phyloP scores from a whole-genome alignment of 2,113 vertebrate species.

The Periophthalmodon schlosseri region DNA sequence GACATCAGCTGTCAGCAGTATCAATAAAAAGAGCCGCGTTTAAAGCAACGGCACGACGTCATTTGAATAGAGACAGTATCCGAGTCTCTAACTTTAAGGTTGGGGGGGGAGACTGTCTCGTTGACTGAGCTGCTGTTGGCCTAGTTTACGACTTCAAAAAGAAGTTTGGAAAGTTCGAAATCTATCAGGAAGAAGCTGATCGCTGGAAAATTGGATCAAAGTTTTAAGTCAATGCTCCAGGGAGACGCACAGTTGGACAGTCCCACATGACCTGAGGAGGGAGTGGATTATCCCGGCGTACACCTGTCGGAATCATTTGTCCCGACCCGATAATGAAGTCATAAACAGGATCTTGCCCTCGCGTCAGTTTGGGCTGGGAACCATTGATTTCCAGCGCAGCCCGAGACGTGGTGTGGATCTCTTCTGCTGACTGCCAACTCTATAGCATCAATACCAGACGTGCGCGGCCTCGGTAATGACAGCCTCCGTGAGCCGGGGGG shows the following conservation, averaged over 20 bases:
- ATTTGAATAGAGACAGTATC: not conserved
- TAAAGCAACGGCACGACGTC: not conserved
- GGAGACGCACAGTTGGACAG: conserved; percentile 17
- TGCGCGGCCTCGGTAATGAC: conserved; percentile 63
- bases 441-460: conserved; percentile 67
- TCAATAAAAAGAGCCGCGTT: too few species aligned
- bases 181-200: not conserved
- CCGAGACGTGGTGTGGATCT: conserved; percentile 63
- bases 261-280: conserved; percentile 27
- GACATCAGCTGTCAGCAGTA: too few species aligned
- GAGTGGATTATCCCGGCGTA: conserved; percentile 56
- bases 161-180: not conserved
- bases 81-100: not conserved
- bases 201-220: conserved; percentile 4
- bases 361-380: conserved; percentile 51
- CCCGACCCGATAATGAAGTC: conserved; percentile 64
- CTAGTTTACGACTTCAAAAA: not conserved
- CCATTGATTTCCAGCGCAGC: conserved; percentile 72
- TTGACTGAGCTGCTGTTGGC: not conserved
- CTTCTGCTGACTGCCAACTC: conserved; percentile 69
- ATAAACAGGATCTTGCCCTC: conserved; percentile 58
- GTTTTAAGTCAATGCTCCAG: conserved; percentile 22
- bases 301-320: conserved; percentile 55
- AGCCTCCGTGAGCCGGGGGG: conserved; percentile 46
- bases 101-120: not conserved